Base-by-base conservation (phyloP, 2,888 invertebrate species). In the Gordius sp. region DNA sequence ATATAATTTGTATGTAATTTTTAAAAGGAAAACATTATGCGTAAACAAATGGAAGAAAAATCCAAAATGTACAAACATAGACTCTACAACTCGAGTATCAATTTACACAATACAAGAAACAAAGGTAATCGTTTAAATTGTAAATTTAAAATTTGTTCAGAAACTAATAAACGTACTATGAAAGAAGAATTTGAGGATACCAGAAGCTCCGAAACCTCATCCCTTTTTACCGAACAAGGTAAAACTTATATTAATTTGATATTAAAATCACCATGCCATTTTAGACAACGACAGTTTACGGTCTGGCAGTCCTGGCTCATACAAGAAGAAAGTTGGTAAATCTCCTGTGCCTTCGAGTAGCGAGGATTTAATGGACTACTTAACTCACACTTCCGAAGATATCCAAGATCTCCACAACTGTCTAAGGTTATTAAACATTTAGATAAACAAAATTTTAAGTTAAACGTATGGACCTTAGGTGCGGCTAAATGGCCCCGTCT, bases 211-310 rank as follows among this genome's bases (percentile, higher is more conserved):
- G 47, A 47, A 20, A 47, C 8, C 20, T 47, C 47, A 18, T 47
- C 47, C 4, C 8, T 47, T n/a, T 47, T 47, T 20, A 47, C 47
- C 4, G 47, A 47, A 20, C 47, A 47, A 47, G 47, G 47, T 47
- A 18, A 18, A n/a, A n/a, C 39, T 13, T 33, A 33, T 47, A 47
- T 47, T n/a, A n/a, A n/a, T n/a, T 47, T 47, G 23, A 18, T 47
- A 47, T 47, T 18, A n/a, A 47, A 4, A 20, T 47, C 47, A 47
- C 47, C 4, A 33, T 13, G n/a, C 39, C 8, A 33, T 33, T 33
- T 33, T 33, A 33, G 39, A 47, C 20, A 47, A 47, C 20, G 47
- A 47, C 20, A 47, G 47, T 47, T 47, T 47, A 20, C 8, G 47
- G 20, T 47, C 47, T 4, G 23, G 4, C 23, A 47, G 47, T 20